Evolutionary conservation across 2,888 invertebrate genomes (phyloP).

Genomic region (Mayetiola destructor): DNA sequence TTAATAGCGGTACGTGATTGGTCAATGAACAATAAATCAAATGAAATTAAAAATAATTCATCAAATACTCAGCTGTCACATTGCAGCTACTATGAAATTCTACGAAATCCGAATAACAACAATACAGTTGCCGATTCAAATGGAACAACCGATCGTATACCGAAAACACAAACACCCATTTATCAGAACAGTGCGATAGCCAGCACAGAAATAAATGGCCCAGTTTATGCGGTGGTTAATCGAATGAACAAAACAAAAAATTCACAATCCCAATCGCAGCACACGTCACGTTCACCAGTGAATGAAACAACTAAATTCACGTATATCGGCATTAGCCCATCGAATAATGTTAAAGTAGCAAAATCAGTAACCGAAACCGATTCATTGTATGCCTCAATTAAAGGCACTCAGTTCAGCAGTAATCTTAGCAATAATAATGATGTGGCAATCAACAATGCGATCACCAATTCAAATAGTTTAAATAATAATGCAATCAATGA

Average conservation of each 20-base stretch:
- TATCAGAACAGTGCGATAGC: conserved; percentile 22
- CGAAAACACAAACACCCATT: conserved; percentile 26
- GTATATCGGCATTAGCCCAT: conserved; percentile 12
- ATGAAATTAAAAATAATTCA: background rate
- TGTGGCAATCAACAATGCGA: background rate
- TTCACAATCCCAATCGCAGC: conserved; percentile 24
- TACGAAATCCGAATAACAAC: conserved; percentile 14
- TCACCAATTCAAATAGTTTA: background rate
- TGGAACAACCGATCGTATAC: background rate
- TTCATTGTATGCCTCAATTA: conserved; percentile 12
- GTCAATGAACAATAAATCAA: conserved; percentile 28
- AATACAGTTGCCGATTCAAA: background rate
- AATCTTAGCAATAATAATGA: conserved; percentile 9
- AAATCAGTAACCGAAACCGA: background rate
- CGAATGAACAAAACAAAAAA: conserved; percentile 35
- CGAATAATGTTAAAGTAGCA: background rate
- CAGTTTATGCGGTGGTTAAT: conserved; percentile 35
- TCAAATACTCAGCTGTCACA: background rate
- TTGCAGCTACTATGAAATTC: conserved; percentile 15
- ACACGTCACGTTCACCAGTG: conserved; percentile 23
- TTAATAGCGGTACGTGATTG: conserved; percentile 51
- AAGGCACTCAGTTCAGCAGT: background rate
- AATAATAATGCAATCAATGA: conserved; percentile 1
- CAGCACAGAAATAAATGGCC: conserved; percentile 16
- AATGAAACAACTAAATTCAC: conserved; percentile 14